Conservation (phyloP, 1,140 invertebrate genomes). For the Pseudomyrmex flavicornis region DNA sequence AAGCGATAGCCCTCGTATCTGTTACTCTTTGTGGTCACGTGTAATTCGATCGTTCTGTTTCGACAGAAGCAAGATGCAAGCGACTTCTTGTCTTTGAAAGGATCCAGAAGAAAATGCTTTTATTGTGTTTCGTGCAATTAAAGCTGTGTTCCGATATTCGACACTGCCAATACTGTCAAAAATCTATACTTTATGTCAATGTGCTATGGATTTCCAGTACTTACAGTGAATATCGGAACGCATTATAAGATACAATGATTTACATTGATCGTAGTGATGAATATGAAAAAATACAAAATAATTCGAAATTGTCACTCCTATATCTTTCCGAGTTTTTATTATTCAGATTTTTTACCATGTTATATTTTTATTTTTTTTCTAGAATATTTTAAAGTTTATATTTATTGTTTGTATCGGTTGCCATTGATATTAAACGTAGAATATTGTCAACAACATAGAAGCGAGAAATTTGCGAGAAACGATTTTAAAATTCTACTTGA, state of each 20-base stretch:
- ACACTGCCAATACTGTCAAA: too few species aligned
- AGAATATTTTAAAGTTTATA: too few species aligned
- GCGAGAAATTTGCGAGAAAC: neutral
- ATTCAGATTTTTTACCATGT: too few species aligned
- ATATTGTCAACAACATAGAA: neutral
- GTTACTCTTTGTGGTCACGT: slow-evolving; percentile 63
- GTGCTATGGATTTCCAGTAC: too few species aligned
- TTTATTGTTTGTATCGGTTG: neutral
- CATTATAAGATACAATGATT: neutral
- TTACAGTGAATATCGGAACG: too few species aligned
- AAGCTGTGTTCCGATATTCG: too few species aligned
- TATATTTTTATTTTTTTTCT: too few species aligned
- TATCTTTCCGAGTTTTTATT: too few species aligned
- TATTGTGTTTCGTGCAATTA: neutral
- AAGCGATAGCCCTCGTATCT: slow-evolving; percentile 73
- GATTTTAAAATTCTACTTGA: neutral
- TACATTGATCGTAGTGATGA: neutral
- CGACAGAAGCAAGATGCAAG: neutral
- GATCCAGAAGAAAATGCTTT: slow-evolving; percentile 12
- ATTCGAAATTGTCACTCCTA: too few species aligned
- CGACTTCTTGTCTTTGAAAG: slow-evolving; percentile 4
- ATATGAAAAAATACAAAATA: neutral
- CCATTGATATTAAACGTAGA: neutral
- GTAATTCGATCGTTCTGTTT: slow-evolving; percentile 40
- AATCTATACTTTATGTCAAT: too few species aligned